A percentile compares a stretch with the other conserved stretches of the same genome.
Evolutionary conservation across 1,140 invertebrate species (phyloP).

Genomic region (Drosophila gunungcola): DNA sequence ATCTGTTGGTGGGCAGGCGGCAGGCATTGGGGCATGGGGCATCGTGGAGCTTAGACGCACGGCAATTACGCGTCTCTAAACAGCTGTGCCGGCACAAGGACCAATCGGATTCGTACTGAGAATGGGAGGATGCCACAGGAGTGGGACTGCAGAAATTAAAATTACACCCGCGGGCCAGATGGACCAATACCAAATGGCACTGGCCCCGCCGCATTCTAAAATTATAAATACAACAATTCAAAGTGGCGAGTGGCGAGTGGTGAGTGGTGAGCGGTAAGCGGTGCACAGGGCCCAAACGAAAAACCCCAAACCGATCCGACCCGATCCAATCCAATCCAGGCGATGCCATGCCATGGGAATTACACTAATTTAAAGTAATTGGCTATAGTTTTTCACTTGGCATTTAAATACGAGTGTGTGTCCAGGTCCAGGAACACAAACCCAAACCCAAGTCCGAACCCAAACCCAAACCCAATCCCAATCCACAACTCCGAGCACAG

Average conservation of each 20-base stretch:
- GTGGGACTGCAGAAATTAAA: constrained; percentile 74
- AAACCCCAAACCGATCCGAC: constrained; percentile 40
- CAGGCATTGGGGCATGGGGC: constrained; percentile 17
- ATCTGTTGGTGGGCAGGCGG: constrained; percentile 4
- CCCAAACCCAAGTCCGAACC: not conserved
- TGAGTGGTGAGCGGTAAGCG: not conserved
- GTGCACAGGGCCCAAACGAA: constrained; percentile 1
- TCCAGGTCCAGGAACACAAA: not conserved
- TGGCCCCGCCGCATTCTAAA: constrained; percentile 49
- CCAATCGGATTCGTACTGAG: constrained; percentile 32
- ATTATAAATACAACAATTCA: constrained; percentile 69
- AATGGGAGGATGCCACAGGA: constrained; percentile 12
- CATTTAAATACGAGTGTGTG: constrained; percentile 76
- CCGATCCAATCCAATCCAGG: constrained; percentile 46
- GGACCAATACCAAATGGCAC: constrained; percentile 28
- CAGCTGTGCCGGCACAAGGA: constrained; percentile 58
- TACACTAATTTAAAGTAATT: constrained; percentile 85
- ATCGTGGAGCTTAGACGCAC: constrained; percentile 59
- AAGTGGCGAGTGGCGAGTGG: constrained; percentile 3
- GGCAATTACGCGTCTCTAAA: constrained; percentile 76
- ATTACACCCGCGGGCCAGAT: constrained; percentile 81
- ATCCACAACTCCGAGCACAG: not conserved
- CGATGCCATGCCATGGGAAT: constrained; percentile 73
- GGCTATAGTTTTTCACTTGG: constrained; percentile 83
- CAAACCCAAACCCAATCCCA: not conserved